Evolutionary conservation across 2,888 invertebrate species (phyloP).

Genomic region (Eustalomyia histrio): DNA sequence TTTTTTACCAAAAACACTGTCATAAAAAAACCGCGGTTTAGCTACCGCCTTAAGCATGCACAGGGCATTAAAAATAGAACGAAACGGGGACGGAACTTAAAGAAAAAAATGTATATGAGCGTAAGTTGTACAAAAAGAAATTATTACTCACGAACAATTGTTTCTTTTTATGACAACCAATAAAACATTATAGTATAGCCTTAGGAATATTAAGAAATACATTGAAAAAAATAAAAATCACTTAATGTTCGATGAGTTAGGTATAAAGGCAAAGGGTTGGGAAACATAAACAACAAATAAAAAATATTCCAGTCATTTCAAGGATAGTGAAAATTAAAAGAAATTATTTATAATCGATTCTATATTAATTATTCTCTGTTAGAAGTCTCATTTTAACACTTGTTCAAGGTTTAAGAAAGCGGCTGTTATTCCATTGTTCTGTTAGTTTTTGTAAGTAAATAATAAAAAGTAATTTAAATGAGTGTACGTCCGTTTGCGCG

Average conservation of each 20-base stretch:
- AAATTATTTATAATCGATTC: conserved; percentile 42
- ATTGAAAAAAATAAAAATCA: background rate
- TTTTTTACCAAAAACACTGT: conserved; percentile 8
- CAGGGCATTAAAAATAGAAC: conserved; percentile 55
- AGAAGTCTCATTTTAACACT: conserved; percentile 48
- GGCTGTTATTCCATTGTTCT: background rate
- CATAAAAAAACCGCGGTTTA: conserved; percentile 32
- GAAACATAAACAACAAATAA: conserved; percentile 10
- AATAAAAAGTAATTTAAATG: conserved; percentile 4
- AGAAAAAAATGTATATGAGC: background rate
- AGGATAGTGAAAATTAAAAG: conserved; percentile 25
- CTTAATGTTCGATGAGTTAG: background rate
- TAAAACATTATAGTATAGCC: conserved; percentile 41
- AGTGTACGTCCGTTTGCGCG: background rate
- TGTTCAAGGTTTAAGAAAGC: conserved; percentile 55
- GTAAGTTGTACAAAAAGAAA: conserved; percentile 5
- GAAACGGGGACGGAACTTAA: conserved; percentile 27
- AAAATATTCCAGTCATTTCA: conserved; percentile 42
- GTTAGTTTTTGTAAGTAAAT: background rate
- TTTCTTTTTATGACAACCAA: conserved; percentile 48
- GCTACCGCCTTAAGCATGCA: conserved; percentile 46
- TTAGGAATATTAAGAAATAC: conserved; percentile 1
- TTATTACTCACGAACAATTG: conserved; percentile 50
- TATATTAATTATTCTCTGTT: conserved; percentile 16
- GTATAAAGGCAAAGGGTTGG: background rate